Conservation (phyloP, 2,113 vertebrate genomes). For the Ahaetulla prasina region DNA sequence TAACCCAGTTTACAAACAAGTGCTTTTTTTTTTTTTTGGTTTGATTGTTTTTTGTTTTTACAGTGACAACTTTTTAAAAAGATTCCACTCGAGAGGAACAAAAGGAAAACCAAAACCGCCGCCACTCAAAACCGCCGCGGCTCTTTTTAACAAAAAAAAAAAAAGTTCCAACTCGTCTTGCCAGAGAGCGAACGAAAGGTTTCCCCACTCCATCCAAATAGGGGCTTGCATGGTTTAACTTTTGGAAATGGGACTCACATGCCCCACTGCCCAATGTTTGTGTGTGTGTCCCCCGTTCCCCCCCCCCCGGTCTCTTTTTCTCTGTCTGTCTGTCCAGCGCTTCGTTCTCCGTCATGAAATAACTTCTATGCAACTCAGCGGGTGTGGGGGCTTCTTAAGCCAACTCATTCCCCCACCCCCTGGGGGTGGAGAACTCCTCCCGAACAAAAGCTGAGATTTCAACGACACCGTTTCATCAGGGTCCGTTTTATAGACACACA, state of each 20-base stretch:
- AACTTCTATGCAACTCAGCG: conserved; percentile 75
- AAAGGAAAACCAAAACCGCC: not conserved
- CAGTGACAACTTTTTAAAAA: conserved; percentile 65
- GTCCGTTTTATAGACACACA: conserved; percentile 36
- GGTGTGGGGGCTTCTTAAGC: conserved; percentile 37
- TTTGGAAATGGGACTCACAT: not conserved
- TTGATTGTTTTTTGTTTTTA: conserved; percentile 55
- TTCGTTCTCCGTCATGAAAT: conserved; percentile 63
- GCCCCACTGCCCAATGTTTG: conserved; percentile 47
- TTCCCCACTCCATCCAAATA: not conserved
- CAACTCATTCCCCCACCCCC: not conserved
- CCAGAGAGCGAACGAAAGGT: conserved; percentile 52
- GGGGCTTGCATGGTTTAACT: not conserved
- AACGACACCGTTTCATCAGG: conserved; percentile 45
- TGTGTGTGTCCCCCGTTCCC: not conserved
- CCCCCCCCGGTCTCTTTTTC: conserved; percentile 47
- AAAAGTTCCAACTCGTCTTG: conserved; percentile 28
- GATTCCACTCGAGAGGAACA: conserved; percentile 60
- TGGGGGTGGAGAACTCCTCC: conserved; percentile 21
- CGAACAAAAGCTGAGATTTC: conserved; percentile 49
- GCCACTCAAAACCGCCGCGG: too few species aligned
- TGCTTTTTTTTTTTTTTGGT: conserved; percentile 21
- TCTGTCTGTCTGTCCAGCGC: conserved; percentile 47
- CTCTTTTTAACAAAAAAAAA: conserved; percentile 36
- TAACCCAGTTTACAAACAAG: conserved; percentile 63